These are phyloP conservation scores for Allygus modestus DNA, from an alignment of 2,888 invertebrate genomes.

Conservation along the genomic window DNA sequence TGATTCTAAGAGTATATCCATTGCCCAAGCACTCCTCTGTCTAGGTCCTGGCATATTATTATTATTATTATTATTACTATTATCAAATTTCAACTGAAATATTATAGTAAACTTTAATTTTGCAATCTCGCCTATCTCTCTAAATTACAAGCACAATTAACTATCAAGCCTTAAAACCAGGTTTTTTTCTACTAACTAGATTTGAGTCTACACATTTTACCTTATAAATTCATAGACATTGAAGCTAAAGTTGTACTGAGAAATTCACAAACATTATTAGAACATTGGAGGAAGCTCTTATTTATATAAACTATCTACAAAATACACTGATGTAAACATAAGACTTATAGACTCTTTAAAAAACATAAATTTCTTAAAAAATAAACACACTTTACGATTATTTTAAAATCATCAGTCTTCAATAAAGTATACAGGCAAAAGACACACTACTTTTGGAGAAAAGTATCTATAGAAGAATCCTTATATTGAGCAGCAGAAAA, in stretches of 20 bases:
- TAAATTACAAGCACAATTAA: not conserved
- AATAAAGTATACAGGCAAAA: constrained; percentile 9
- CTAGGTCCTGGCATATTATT: too few species aligned
- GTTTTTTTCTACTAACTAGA: not conserved
- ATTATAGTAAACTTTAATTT: not conserved
- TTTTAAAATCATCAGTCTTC: constrained; percentile 3
- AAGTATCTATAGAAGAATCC: not conserved
- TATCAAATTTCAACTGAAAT: not conserved
- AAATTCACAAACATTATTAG: not conserved
- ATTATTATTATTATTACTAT: not conserved
- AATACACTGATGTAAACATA: not conserved
- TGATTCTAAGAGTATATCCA: too few species aligned
- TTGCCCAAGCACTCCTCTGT: too few species aligned
- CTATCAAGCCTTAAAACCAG: constrained; percentile 9
- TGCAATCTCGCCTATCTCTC: constrained; percentile 4
- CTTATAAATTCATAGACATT: not conserved
- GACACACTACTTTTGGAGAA: not conserved
- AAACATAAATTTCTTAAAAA: not conserved
- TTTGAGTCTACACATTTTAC: not conserved
- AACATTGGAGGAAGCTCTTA: constrained; percentile 18
- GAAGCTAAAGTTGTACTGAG: not conserved
- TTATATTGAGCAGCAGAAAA: constrained; percentile 6
- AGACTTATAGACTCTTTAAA: not conserved
- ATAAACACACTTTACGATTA: not conserved
- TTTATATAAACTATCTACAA: not conserved